A percentile compares a stretch with the other conserved stretches of the same genome.
phyloP scores from a whole-genome alignment of 2,797 vertebrate genomes.

The Melanotaenia pygmaea region DNA sequence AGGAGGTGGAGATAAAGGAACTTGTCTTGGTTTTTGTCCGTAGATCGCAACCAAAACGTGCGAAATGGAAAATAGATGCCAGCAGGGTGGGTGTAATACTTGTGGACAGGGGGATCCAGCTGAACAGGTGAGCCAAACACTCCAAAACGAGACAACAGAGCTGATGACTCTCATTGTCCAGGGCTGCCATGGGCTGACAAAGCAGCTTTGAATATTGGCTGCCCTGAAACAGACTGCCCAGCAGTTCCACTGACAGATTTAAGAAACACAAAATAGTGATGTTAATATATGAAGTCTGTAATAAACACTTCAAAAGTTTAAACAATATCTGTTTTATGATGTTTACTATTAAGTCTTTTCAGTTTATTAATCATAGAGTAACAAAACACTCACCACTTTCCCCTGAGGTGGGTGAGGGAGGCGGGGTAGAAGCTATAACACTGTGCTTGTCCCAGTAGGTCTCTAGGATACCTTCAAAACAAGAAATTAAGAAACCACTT shows the following conservation, averaged over 20 bases:
- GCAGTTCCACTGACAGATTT: conserved; percentile 83
- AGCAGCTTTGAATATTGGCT: conserved; percentile 90
- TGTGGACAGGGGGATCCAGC: conserved; percentile 97
- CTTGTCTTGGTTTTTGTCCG: conserved; percentile 78
- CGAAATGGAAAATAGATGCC: conserved; percentile 97
- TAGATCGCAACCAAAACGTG: conserved; percentile 95
- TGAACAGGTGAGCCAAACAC: conserved; percentile 98
- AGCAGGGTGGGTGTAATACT: conserved; percentile 97
- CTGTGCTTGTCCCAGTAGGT: conserved; percentile 98
- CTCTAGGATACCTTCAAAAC: conserved; percentile 90
- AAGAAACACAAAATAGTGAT: conserved; percentile 28
- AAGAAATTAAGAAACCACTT: background rate
- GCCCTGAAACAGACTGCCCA: conserved; percentile 92
- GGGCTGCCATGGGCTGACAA: conserved; percentile 90
- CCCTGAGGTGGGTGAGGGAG: conserved; percentile 95
- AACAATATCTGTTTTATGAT: background rate
- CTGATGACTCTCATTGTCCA: conserved; percentile 92
- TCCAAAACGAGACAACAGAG: conserved; percentile 94
- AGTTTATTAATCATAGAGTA: background rate
- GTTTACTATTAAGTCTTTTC: background rate
- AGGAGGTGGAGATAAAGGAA: conserved; percentile 71
- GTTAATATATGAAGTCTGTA: conserved; percentile 19
- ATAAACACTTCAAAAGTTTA: background rate
- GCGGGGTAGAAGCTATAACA: conserved; percentile 93
- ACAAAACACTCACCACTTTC: conserved; percentile 87